A percentile compares a stretch with the other conserved stretches of the same genome.
Evolutionary conservation across 2,888 invertebrate species (phyloP).

Genomic region (Clepsis dumicolana): DNA sequence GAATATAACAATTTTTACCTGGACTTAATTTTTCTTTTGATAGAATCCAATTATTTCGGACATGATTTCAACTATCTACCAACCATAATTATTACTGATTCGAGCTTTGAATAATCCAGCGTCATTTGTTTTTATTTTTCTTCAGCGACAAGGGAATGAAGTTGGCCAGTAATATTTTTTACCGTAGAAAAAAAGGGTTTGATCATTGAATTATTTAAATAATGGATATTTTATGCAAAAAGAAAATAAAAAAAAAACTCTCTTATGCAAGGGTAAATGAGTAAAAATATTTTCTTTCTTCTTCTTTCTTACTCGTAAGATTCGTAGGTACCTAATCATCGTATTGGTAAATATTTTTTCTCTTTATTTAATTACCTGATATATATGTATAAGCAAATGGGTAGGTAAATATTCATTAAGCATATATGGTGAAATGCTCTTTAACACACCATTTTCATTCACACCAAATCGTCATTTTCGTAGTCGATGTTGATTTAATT

Average conservation of each 20-base stretch:
- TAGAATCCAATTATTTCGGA: not conserved
- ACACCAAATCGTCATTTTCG: too few species aligned
- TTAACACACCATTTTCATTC: too few species aligned
- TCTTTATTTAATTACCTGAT: too few species aligned
- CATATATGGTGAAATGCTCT: too few species aligned
- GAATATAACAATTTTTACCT: constrained; percentile 7
- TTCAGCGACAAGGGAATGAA: not conserved
- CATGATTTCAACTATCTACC: not conserved
- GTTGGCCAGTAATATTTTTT: not conserved
- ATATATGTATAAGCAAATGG: too few species aligned
- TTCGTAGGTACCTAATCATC: too few species aligned
- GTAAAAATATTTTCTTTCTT: too few species aligned
- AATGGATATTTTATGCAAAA: too few species aligned
- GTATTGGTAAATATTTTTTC: too few species aligned
- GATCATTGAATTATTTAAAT: not conserved
- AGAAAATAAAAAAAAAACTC: not conserved
- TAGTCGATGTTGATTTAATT: too few species aligned
- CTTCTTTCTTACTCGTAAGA: too few species aligned
- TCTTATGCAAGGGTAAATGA: not conserved
- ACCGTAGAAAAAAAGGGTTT: not conserved
- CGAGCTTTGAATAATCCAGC: not conserved
- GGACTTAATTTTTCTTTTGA: not conserved
- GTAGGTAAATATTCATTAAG: too few species aligned
- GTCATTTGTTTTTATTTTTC: constrained; percentile 14
- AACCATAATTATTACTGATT: not conserved